Conservation (phyloP, 2,888 invertebrate genomes). For the Formica aserva region DNA sequence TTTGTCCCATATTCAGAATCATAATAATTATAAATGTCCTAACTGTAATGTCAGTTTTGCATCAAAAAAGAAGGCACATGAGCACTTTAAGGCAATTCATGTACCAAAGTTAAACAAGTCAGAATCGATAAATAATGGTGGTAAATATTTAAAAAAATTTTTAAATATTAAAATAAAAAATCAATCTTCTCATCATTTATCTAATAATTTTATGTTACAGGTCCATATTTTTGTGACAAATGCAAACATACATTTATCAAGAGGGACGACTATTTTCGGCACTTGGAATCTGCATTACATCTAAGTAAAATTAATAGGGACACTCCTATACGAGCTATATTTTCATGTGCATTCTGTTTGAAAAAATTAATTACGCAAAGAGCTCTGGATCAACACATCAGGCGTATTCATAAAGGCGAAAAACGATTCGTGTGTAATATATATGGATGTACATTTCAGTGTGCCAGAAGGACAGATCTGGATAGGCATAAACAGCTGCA, state of each 20-base stretch:
- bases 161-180: background rate
- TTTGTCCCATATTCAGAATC: slow-evolving; percentile 81
- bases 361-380: slow-evolving; percentile 81
- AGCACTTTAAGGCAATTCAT: slow-evolving; percentile 74
- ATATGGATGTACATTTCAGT: slow-evolving; percentile 80
- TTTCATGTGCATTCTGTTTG: slow-evolving; percentile 80
- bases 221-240: slow-evolving; percentile 74
- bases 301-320: slow-evolving; percentile 75
- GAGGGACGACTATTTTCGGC: slow-evolving; percentile 76
- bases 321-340: slow-evolving; percentile 73
- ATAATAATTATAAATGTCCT: slow-evolving; percentile 82
- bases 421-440: slow-evolving; percentile 80
- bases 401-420: slow-evolving; percentile 80
- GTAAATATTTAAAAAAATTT: slow-evolving; percentile 58
- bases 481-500: slow-evolving; percentile 82
- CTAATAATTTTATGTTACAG: slow-evolving; percentile 60
- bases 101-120: slow-evolving; percentile 62
- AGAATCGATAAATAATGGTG: slow-evolving; percentile 61
- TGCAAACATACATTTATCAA: slow-evolving; percentile 77
- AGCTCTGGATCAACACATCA: slow-evolving; percentile 80
- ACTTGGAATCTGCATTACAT: slow-evolving; percentile 75
- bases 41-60: slow-evolving; percentile 82
- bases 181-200: slow-evolving; percentile 3
- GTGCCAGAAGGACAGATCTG: slow-evolving; percentile 80
- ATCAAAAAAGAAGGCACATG: slow-evolving; percentile 78